A percentile compares a stretch with the other conserved stretches of the same genome.
phyloP scores from a whole-genome alignment of 1,140 invertebrate species.

The Parasteatoda tepidariorum region DNA sequence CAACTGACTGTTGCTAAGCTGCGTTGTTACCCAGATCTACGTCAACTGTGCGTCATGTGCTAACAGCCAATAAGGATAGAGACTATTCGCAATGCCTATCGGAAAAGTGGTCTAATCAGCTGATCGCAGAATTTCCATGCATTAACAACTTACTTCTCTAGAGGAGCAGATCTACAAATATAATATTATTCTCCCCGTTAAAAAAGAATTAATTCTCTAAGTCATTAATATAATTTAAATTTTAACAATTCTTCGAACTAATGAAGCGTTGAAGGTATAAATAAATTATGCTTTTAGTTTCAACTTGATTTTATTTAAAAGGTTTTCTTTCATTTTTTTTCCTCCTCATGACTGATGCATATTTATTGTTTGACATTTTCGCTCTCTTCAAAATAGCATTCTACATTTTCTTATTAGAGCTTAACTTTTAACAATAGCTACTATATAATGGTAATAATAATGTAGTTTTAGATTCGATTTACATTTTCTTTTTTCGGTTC shows the following conservation, averaged over 20 bases:
- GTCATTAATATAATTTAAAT: not conserved
- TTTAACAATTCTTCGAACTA: too few species aligned
- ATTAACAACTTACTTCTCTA: not conserved
- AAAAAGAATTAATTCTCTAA: not conserved
- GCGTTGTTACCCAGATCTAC: constrained; percentile 50
- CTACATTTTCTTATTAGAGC: too few species aligned
- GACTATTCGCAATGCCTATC: constrained; percentile 25
- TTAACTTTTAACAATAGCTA: too few species aligned
- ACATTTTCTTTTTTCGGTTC: too few species aligned
- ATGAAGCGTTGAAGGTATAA: not conserved
- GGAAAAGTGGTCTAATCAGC: constrained; percentile 53
- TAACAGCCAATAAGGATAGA: constrained; percentile 42
- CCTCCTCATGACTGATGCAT: too few species aligned
- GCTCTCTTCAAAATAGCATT: too few species aligned
- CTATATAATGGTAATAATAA: too few species aligned
- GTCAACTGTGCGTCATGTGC: constrained; percentile 47
- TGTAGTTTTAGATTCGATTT: too few species aligned
- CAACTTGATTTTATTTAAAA: not conserved
- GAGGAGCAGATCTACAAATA: not conserved
- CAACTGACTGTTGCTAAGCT: constrained; percentile 59
- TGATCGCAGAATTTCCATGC: not conserved
- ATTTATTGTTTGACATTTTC: too few species aligned
- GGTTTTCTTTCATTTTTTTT: not conserved
- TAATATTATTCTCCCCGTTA: not conserved
- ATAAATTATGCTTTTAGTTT: not conserved